Evolutionary conservation across 1,140 invertebrate genomes (phyloP).

Genomic region (Cyphomyrmex costatus): DNA sequence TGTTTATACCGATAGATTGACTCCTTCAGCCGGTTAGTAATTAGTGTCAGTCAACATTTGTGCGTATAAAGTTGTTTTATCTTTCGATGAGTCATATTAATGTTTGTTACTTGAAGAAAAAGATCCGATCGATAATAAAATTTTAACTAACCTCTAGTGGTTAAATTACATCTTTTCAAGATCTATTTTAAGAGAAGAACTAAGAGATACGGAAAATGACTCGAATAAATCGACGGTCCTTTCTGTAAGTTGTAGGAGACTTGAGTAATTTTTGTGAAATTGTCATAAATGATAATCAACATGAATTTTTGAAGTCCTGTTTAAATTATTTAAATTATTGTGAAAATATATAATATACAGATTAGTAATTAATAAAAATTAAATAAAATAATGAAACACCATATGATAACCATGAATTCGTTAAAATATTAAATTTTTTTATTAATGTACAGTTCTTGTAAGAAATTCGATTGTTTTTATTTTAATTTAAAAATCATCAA

Average conservation of each 20-base stretch:
- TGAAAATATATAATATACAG: neutral
- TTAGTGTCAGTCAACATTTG: conserved; percentile 44
- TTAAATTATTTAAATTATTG: neutral
- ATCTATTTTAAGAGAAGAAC: neutral
- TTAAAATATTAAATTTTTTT: too few relatives aligned
- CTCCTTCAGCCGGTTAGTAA: conserved; percentile 30
- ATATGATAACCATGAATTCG: too few relatives aligned
- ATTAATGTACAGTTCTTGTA: too few relatives aligned
- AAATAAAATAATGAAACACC: too few relatives aligned
- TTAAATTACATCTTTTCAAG: neutral
- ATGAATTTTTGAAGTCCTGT: neutral
- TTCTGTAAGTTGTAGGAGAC: neutral
- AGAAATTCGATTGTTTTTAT: too few relatives aligned
- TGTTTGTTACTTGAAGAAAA: conserved; percentile 6
- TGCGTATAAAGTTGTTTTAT: neutral
- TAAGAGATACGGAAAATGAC: neutral
- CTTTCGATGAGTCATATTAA: neutral
- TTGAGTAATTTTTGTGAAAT: neutral
- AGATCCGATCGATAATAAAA: conserved; percentile 28
- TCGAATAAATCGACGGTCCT: neutral
- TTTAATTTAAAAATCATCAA: too few relatives aligned
- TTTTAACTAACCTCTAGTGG: neutral
- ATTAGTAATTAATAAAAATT: too few relatives aligned
- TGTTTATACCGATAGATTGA: conserved; percentile 4
- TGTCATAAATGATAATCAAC: too few relatives aligned